Percentiles rank a stretch among this genome's conserved stretches.
Conservation (phyloP, 2,113 vertebrate genomes). For the Corythornis vintsioides region DNA sequence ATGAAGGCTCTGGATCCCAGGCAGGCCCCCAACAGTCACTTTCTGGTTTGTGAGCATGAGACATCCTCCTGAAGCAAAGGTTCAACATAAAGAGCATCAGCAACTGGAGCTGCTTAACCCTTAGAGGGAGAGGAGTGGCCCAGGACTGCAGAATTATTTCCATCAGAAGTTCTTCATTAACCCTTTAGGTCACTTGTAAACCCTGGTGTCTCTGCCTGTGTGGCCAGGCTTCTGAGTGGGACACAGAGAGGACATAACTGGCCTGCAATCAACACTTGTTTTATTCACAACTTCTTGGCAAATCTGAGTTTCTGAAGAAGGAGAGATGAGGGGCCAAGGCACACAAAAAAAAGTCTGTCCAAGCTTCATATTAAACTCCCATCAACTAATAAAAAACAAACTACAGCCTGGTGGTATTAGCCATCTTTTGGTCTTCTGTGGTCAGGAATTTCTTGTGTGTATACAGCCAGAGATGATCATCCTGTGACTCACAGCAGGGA, state of each 20-base stretch:
- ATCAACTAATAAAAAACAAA: background rate
- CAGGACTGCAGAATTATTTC: background rate
- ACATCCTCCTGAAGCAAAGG: background rate
- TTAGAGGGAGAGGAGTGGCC: background rate
- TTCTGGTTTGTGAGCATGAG: background rate
- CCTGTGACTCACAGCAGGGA: background rate
- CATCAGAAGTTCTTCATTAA: background rate
- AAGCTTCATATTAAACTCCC: background rate
- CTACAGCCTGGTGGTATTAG: background rate
- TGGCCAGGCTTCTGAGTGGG: background rate
- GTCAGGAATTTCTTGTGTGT: background rate
- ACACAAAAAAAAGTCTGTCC: background rate
- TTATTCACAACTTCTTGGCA: background rate
- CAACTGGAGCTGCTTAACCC: background rate
- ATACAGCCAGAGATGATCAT: background rate
- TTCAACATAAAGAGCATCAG: background rate
- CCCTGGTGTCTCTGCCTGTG: background rate
- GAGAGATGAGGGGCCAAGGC: background rate
- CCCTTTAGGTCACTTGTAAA: background rate
- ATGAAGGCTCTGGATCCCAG: background rate
- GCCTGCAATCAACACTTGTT: background rate
- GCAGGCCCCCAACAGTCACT: background rate
- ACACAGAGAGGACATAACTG: background rate
- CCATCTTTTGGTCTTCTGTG: background rate
- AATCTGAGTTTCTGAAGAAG: background rate